Base-by-base conservation (phyloP, 2,888 invertebrate species). In the Zele albiditarsus region DNA sequence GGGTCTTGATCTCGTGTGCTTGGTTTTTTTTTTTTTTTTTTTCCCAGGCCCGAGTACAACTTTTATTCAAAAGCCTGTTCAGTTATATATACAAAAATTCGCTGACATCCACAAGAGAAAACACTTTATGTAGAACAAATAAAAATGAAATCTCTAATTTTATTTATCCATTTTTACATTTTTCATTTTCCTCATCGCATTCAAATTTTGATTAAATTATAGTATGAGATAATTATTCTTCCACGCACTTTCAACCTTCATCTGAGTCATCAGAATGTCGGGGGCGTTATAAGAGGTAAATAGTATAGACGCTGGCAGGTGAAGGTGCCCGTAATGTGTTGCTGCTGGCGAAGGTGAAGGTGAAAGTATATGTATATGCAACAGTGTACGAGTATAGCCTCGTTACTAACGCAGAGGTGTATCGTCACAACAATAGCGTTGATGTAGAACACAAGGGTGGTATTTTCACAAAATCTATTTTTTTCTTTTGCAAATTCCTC, bases 261-360 rank as follows among this genome's bases (percentile, higher is more conserved):
- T n/a, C 20, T 8, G 20, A 20, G 53, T 53, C 38, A 53, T 38
- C 28, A 62, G 62, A 73, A 73, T 73, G 53, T 60, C 57, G 57
- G 62, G 58, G 73, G 73, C 73, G 73, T 73, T 58, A 31, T 23
- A 20, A 71, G 60, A 58, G 12, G 67, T 46, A 33, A 28, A 69
- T 69, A 46, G 62, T 68, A 62, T 53, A 53, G 20, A 20, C 20
- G n/a, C 8, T n/a, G 8, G 73, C 68, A 74, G 73, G 73, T 74
- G 73, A 74, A 74, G 69, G 69, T 27, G 70, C 38, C 10, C 60
- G 23, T 60, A 42, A 53, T 53, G 58, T 70, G 70, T 58, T 38
- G 58, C 31, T 42, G 49, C 46, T 42, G 63, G 71, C 42, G 69
- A 74, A 74, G 73, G 73, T 74, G 73, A 74, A 74, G 73, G 73